Conservation (phyloP, 2,888 invertebrate genomes). For the Diachrysia chrysitis region DNA sequence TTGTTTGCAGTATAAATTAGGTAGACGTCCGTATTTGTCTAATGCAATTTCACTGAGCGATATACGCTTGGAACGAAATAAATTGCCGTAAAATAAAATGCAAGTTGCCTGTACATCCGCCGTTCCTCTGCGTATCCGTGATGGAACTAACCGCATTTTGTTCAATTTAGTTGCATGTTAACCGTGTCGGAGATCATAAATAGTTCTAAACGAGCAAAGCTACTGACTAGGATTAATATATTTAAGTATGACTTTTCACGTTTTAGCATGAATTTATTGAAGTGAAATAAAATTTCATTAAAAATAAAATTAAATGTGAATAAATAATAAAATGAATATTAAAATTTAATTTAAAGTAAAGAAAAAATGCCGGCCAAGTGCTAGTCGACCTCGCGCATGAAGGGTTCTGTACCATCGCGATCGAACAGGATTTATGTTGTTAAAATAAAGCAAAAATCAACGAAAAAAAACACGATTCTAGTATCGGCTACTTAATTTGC, state of each 20-base stretch:
- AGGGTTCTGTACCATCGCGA: too few species aligned
- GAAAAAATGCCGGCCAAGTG: too few species aligned
- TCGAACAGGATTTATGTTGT: too few species aligned
- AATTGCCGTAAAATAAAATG: conserved; percentile 77
- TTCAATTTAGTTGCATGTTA: conserved; percentile 51
- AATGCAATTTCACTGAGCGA: conserved; percentile 72
- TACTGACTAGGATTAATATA: neutral
- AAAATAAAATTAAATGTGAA: too few species aligned
- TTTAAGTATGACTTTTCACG: neutral
- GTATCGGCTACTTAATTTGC: too few species aligned
- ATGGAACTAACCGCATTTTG: conserved; percentile 44
- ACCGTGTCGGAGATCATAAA: conserved; percentile 33
- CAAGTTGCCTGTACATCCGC: conserved; percentile 44
- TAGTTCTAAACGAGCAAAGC: conserved; percentile 2
- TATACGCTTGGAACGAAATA: conserved; percentile 68
- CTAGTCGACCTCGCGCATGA: too few species aligned
- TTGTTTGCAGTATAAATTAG: conserved; percentile 54
- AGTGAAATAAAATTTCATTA: too few species aligned
- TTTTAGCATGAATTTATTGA: neutral
- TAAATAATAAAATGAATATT: too few species aligned
- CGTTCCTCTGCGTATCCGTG: conserved; percentile 28
- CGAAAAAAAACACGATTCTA: too few species aligned
- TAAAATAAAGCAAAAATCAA: too few species aligned
- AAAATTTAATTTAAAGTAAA: too few species aligned
- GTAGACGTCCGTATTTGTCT: conserved; percentile 67